Evolutionary conservation across 2,888 invertebrate genomes (phyloP), one percentile per base, ranked within the genome.

Genomic region (Callimorpha dominula): DNA sequence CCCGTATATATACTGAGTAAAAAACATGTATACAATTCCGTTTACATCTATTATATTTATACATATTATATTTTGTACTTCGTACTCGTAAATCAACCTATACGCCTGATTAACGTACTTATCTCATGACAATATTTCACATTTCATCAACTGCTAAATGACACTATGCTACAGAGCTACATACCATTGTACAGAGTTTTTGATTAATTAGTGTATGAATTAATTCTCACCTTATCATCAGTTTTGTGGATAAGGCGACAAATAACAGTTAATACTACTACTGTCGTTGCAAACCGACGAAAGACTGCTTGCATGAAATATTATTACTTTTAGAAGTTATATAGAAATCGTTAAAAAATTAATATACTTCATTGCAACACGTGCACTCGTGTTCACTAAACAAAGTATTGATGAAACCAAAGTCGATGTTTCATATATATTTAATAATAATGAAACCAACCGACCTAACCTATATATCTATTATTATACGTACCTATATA

Each of bases 251-350:
- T 69, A 66, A 75, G 71, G 65, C 68, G 71, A 68, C 73, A 65
- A 68, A 52, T 62, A 68, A 70, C 73, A 60, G 70, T 68, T 50
- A 49, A 7, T 74, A 77, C 72, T 76, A 80, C 78, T 82, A 75
- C 74, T 81, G 82, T 85, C 83, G 81, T 83, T 78, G 73, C 63
- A 75, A 86, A 81, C 84, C 85, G 84, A 87, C 85, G 84, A 81
- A 91, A 91, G 92, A 92, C 91, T 92, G 92, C 92, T 91, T 92
- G 90, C 88, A 88, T 87, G 80, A 85, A 82, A 82, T 88, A 87
- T 86, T 76, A 80, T 86, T 89, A 87, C 80, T 84, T 82, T 85
- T 83, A 87, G 82, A 84, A 76, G 65, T 78, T 78, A 82, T 81
- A 78, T 85, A 82, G 80, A 81, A 79, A 82, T 83, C 76, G 74